Evolutionary conservation across 2,113 vertebrate genomes (phyloP).

Genomic region (Calcarius ornatus): DNA sequence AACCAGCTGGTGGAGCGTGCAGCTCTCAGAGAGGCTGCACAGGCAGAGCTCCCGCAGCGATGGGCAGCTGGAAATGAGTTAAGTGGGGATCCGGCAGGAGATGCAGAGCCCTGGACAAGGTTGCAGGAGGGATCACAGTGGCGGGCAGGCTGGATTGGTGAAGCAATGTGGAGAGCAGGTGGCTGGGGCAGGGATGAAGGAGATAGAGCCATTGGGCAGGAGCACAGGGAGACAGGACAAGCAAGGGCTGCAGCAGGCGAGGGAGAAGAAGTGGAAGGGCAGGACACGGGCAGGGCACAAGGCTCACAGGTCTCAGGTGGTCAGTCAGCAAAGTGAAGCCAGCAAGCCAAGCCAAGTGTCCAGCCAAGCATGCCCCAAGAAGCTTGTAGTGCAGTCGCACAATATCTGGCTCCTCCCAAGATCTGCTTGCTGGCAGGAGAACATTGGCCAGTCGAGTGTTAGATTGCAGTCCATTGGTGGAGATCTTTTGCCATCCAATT

Average conservation of each 20-base stretch:
- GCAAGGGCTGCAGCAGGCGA: rapidly evolving
- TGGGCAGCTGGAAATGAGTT: too few relatives aligned
- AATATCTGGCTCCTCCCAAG: not conserved
- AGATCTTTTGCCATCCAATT: rapidly evolving
- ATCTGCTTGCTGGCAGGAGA: too few relatives aligned
- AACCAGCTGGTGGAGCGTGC: rapidly evolving
- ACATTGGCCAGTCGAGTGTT: rapidly evolving
- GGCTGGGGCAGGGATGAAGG: too few relatives aligned
- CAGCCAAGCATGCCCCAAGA: too few relatives aligned
- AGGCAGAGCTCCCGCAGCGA: rapidly evolving
- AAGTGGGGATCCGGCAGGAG: not conserved
- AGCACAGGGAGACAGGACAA: not conserved
- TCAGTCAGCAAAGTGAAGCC: rapidly evolving
- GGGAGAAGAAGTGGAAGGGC: not conserved
- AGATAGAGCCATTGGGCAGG: not conserved
- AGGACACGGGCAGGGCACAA: rapidly evolving
- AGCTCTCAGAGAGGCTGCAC: rapidly evolving
- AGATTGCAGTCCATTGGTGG: too few relatives aligned
- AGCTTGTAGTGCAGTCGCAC: rapidly evolving
- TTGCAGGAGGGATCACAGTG: not conserved
- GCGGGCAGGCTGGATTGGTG: rapidly evolving
- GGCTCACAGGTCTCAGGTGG: rapidly evolving
- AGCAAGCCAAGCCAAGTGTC: not conserved
- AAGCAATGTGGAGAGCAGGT: too few relatives aligned
- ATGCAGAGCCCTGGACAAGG: too few relatives aligned